Evolutionary conservation across 2,113 vertebrate species (phyloP).

Genomic region (Onychostruthus taczanowskii): DNA sequence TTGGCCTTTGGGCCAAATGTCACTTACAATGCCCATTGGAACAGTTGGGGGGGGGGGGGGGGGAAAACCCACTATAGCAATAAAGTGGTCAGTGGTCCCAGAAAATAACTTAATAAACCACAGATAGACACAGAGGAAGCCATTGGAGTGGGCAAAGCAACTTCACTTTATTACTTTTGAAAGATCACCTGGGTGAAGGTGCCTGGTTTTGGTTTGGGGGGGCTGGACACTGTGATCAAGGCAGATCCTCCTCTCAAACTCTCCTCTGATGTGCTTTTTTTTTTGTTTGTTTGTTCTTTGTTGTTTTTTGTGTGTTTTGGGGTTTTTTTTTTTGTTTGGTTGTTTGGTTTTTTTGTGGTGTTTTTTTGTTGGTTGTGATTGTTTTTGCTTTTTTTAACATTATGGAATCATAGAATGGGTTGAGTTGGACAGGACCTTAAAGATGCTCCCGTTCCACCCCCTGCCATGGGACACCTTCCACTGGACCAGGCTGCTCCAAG

Average conservation of each 20-base stretch:
- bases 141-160: neutral
- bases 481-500: neutral
- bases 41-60: neutral
- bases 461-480: neutral
- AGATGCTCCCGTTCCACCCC: accelerated
- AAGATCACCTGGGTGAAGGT: neutral
- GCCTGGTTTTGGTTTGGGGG: neutral
- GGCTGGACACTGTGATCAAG: neutral
- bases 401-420: neutral
- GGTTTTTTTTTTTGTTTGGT: too few species aligned
- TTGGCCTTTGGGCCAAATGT: conserved; percentile 23
- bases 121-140: neutral
- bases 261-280: neutral
- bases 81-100: neutral
- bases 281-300: neutral
- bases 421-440: neutral
- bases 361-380: neutral
- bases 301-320: neutral
- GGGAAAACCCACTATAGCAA: neutral
- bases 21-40: neutral
- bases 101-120: neutral
- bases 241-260: neutral
- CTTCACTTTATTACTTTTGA: neutral
- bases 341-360: too few species aligned
- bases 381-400: neutral